Base-by-base conservation (phyloP, 2,888 invertebrate genomes). In the Vandiemenella viatica region DNA sequence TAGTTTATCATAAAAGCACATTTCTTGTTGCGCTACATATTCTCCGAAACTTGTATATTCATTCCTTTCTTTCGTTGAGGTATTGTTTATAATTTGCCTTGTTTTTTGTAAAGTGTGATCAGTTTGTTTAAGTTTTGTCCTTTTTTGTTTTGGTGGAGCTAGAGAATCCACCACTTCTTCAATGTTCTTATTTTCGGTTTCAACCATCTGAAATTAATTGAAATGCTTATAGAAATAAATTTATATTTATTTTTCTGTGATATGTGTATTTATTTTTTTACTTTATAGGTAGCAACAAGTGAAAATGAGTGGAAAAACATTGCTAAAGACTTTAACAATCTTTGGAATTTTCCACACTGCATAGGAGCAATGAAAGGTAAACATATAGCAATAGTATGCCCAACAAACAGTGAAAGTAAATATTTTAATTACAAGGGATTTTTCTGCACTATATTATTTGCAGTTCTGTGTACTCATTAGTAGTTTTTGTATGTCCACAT, bases 371-470 rank as follows among this genome's bases (percentile, higher is more conserved):
- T 26, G 7, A 13, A 26, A 8, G 26, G 10, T 13, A 26, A 26
- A 13, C 26, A 26, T 13, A 26, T 26, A 26, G 26, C 13, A 8
- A 26, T 26, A n/a, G n/a, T n/a, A 13, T 8, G 13, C 1, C 56
- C 55, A 37, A 16, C n/a, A 20, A 47, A 52, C 46, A 26, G 50
- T 43, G 60, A 59, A 18, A 59, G 56, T 37, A 19, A 45, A 17
- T 60, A 55, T 49, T 59, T 49, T 45, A 60, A 59, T 53, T 60
- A 59, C 49, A 60, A 60, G 51, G 51, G 52, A 4, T 38, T 37
- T 37, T 53, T 58, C 44, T 58, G 58, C 37, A 57, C 60, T 48
- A 57, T 60, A 15, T 43, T 61, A 17, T 41, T 61, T 41, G 59
- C 56, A 22, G 20, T 60, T 8, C 57, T 56, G 19, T 57, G 58